A percentile compares a stretch with the other conserved stretches of the same genome.
phyloP scores from a whole-genome alignment of 2,888 invertebrate species.

The Phortica okadai region DNA sequence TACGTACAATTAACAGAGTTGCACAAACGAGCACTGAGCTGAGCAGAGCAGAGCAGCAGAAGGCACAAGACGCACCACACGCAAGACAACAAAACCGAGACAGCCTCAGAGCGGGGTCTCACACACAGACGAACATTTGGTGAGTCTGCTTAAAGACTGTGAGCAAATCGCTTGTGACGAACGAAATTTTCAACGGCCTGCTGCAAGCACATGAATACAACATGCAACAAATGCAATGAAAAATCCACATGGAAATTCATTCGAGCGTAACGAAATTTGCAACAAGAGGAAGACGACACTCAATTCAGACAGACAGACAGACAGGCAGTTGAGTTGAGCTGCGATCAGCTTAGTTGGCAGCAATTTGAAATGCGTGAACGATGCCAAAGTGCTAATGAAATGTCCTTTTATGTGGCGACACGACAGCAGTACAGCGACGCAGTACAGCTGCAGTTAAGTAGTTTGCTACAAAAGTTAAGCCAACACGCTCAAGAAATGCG shows the following conservation, averaged over 20 bases:
- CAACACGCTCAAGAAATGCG: constrained; percentile 48
- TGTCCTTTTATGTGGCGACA: constrained; percentile 59
- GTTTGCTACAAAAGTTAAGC: constrained; percentile 25
- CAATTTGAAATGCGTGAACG: constrained; percentile 45
- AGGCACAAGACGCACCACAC: constrained; percentile 35
- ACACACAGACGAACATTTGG: background rate
- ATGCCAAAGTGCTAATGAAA: constrained; percentile 69
- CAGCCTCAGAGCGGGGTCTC: background rate
- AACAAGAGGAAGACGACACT: background rate
- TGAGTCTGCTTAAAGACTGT: constrained; percentile 44
- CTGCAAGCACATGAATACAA: constrained; percentile 49
- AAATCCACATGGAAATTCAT: constrained; percentile 29
- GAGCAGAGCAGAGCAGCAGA: constrained; percentile 28
- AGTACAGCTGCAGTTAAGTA: constrained; percentile 30
- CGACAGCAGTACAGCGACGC: constrained; percentile 44
- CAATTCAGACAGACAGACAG: background rate
- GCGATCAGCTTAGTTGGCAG: constrained; percentile 27
- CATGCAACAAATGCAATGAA: background rate
- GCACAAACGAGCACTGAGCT: background rate
- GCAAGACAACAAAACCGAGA: constrained; percentile 37
- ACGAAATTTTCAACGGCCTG: constrained; percentile 72
- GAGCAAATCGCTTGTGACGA: constrained; percentile 74
- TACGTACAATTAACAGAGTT: constrained; percentile 56
- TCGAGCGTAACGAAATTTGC: constrained; percentile 34
- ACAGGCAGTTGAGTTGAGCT: constrained; percentile 8